phyloP scores from a whole-genome alignment of 1,140 invertebrate genomes.

The Pachyrhynchus sulphureomaculatus region DNA sequence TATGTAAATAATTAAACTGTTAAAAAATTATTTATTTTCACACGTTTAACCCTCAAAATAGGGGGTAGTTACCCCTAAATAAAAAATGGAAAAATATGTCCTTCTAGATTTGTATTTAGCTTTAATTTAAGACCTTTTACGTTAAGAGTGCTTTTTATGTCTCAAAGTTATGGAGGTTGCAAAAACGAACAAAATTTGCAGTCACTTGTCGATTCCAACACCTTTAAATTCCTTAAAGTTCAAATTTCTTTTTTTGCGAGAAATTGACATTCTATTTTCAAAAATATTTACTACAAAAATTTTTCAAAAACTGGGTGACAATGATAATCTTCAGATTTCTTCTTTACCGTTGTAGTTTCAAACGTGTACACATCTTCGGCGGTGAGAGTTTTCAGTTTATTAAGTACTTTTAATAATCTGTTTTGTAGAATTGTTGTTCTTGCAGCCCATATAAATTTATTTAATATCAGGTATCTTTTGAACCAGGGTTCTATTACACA shows the following conservation, averaged over 20 bases:
- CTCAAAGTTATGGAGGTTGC: too few relatives aligned
- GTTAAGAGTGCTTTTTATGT: too few relatives aligned
- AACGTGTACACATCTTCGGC: background rate
- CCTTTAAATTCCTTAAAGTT: too few relatives aligned
- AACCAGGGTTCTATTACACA: slow-evolving; percentile 40
- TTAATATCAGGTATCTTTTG: slow-evolving; percentile 36
- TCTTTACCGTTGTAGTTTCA: background rate
- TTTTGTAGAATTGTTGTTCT: slow-evolving; percentile 38
- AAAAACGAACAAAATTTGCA: too few relatives aligned
- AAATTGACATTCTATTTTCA: background rate
- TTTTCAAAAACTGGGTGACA: slow-evolving; percentile 24
- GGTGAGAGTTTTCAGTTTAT: slow-evolving; percentile 26
- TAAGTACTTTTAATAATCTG: slow-evolving; percentile 35
- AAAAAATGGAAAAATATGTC: too few relatives aligned
- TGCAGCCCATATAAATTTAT: slow-evolving; percentile 40
- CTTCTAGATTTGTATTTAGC: too few relatives aligned
- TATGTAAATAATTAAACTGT: too few relatives aligned
- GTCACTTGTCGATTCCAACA: too few relatives aligned
- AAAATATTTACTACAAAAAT: slow-evolving; percentile 6
- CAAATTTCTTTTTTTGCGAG: slow-evolving; percentile 1
- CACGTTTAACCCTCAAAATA: too few relatives aligned
- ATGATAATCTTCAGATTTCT: slow-evolving; percentile 17
- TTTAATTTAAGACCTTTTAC: too few relatives aligned
- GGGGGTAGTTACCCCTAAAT: too few relatives aligned
- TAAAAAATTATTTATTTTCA: too few relatives aligned